Percentiles rank a stretch among this genome's conserved stretches.
Evolutionary conservation across 2,888 invertebrate genomes (phyloP).

Genomic region (Thera obeliscata): DNA sequence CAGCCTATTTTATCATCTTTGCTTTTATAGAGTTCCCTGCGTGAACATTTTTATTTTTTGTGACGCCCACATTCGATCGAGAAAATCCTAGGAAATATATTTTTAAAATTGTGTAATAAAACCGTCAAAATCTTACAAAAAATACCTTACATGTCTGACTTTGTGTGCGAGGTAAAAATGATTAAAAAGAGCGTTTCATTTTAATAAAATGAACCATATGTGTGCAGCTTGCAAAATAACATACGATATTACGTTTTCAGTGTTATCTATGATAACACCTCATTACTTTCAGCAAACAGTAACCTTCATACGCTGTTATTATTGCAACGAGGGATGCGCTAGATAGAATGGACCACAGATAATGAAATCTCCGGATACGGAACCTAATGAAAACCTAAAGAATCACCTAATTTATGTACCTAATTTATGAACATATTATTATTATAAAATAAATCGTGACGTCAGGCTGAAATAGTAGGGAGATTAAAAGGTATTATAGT

Average conservation of each 20-base stretch:
- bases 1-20: too few relatives aligned
- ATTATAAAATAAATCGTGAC: too few relatives aligned
- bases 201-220: constrained; percentile 1
- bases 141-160: not conserved
- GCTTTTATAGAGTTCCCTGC: too few relatives aligned
- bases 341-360: not conserved
- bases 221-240: constrained; percentile 16
- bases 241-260: constrained; percentile 11
- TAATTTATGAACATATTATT: too few relatives aligned
- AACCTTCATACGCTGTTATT: constrained; percentile 11
- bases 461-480: too few relatives aligned
- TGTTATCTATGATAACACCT: constrained; percentile 34
- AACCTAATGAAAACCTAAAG: too few relatives aligned
- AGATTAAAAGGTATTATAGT: too few relatives aligned
- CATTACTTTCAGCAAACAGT: constrained; percentile 22
- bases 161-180: not conserved
- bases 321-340: constrained; percentile 13
- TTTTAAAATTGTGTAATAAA: too few relatives aligned
- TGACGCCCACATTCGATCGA: too few relatives aligned
- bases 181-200: not conserved
- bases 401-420: too few relatives aligned
- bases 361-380: not conserved
- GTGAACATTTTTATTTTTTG: too few relatives aligned
- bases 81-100: too few relatives aligned
- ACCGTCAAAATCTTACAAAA: not conserved